Evolutionary conservation across 1,140 invertebrate genomes (phyloP).

Genomic region (Drosophila busckii): DNA sequence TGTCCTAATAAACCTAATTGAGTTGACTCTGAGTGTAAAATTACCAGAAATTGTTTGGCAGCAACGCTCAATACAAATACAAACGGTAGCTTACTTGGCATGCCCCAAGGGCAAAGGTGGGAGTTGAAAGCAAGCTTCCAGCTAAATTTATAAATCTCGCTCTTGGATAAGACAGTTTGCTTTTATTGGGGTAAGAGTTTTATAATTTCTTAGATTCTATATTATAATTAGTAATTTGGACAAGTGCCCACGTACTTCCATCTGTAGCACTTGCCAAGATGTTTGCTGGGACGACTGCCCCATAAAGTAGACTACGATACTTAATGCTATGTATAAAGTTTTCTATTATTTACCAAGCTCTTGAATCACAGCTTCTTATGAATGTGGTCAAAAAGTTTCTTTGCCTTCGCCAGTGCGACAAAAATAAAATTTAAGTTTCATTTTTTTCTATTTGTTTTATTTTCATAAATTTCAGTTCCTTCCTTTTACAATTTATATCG

Average conservation of each 20-base stretch:
- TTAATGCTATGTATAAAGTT: conserved; percentile 22
- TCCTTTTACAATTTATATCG: conserved; percentile 44
- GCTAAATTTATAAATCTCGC: conserved; percentile 38
- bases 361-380: conserved; percentile 33
- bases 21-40: conserved; percentile 56
- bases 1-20: conserved; percentile 60
- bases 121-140: too few species aligned
- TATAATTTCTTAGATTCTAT: conserved; percentile 38
- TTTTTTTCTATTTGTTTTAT: conserved; percentile 53
- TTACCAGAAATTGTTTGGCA: conserved; percentile 46
- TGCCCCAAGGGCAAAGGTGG: neutral
- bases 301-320: conserved; percentile 9
- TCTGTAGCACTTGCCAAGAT: neutral
- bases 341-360: conserved; percentile 49
- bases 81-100: neutral
- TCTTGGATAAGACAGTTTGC: too few species aligned
- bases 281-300: neutral
- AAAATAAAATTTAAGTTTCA: conserved; percentile 55
- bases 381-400: conserved; percentile 27
- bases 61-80: conserved; percentile 30
- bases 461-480: conserved; percentile 54
- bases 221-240: conserved; percentile 42
- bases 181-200: conserved; percentile 42
- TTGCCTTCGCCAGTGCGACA: conserved; percentile 19
- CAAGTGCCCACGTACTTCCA: neutral